phyloP scores from a whole-genome alignment of 2,113 vertebrate species.

The Seriola dumerili region DNA sequence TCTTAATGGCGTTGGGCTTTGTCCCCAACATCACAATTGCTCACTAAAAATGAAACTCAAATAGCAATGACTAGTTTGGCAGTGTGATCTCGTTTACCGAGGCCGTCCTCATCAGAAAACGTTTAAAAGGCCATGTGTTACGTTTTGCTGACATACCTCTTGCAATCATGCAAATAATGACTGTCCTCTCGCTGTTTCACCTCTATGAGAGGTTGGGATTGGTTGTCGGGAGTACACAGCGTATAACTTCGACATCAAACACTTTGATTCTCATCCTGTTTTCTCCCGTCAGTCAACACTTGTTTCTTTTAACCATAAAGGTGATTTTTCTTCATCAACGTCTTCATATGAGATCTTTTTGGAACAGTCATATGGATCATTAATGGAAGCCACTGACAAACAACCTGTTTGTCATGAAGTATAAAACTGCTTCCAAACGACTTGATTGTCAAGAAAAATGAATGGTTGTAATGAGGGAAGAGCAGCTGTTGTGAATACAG shows the following conservation, averaged over 20 bases:
- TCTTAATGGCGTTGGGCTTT: neutral
- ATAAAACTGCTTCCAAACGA: neutral
- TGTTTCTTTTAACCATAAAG: neutral
- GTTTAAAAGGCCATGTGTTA: neutral
- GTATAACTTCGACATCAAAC: neutral
- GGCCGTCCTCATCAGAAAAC: neutral
- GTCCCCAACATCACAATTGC: neutral
- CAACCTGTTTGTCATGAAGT: too few species aligned
- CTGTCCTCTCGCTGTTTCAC: neutral
- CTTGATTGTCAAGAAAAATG: neutral
- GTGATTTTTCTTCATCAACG: neutral
- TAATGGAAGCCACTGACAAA: neutral
- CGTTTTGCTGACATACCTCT: neutral
- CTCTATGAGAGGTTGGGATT: neutral
- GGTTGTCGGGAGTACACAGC: too few species aligned
- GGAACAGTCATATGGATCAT: neutral
- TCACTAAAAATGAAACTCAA: neutral
- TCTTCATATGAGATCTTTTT: neutral
- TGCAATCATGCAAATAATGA: too few species aligned
- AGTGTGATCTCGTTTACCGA: neutral
- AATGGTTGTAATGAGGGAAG: too few species aligned
- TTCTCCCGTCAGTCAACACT: neutral
- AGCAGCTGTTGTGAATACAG: neutral
- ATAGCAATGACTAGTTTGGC: neutral
- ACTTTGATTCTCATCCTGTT: too few species aligned